Conservation (phyloP, 2,888 invertebrate species). For the Pterobdella sp. region DNA sequence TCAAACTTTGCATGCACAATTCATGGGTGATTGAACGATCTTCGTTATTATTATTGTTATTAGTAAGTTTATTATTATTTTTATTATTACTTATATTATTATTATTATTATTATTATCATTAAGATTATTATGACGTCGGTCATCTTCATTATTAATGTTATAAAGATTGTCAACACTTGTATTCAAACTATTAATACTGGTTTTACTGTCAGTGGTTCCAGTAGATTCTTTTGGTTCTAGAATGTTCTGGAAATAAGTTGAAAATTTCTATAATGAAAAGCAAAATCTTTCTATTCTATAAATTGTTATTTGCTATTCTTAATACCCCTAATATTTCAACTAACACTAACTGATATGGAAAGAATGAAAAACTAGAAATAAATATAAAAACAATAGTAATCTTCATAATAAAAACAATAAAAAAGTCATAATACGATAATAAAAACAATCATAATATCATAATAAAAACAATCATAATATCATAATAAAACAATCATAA, state of each 20-base stretch:
- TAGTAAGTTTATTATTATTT: not conserved
- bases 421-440: no score
- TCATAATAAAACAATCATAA: no score
- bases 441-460: no score
- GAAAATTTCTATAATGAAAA: no score
- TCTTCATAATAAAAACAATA: no score
- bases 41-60: not conserved
- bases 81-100: slow-evolving; percentile 1
- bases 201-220: not conserved
- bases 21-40: not conserved
- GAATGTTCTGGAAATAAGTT: no score
- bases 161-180: not conserved
- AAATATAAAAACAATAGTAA: no score
- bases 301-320: not conserved
- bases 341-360: no score
- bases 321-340: not conserved
- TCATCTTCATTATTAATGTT: slow-evolving; percentile 5
- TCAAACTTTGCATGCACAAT: slow-evolving; percentile 2
- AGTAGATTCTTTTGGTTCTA: not conserved
- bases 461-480: no score
- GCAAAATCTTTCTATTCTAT: not conserved
- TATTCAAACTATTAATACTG: not conserved
- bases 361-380: no score
- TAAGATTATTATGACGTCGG: not conserved
- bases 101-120: not conserved